phyloP scores from a whole-genome alignment of 2,113 vertebrate species.

The Anser brachyrhynchus region DNA sequence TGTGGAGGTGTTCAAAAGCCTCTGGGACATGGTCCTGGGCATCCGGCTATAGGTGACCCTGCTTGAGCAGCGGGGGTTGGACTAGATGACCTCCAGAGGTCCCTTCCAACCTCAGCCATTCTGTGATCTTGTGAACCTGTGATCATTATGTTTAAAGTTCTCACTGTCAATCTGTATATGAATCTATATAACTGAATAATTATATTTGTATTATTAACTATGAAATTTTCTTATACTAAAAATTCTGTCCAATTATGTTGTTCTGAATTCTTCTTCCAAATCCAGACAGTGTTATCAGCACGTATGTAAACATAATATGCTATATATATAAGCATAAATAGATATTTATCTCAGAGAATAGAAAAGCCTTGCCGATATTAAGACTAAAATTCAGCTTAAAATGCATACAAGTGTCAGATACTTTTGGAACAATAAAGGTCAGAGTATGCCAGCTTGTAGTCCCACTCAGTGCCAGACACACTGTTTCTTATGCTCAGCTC shows the following conservation, averaged over 20 bases:
- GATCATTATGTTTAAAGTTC: background rate
- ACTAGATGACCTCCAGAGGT: background rate
- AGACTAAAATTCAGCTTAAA: background rate
- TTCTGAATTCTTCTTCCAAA: background rate
- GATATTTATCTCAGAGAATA: background rate
- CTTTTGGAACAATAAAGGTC: rapidly evolving
- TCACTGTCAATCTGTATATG: background rate
- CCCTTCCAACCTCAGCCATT: background rate
- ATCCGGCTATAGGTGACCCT: background rate
- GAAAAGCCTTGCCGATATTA: rapidly evolving
- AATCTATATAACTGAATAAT: background rate
- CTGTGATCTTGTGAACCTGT: background rate
- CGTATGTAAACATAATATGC: background rate
- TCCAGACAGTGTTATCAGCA: background rate
- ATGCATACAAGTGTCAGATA: background rate
- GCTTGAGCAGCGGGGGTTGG: background rate
- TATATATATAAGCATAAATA: background rate
- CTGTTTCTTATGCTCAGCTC: background rate
- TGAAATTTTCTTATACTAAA: background rate
- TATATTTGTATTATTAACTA: background rate
- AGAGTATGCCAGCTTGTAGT: background rate
- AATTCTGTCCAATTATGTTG: background rate
- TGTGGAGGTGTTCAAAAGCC: background rate
- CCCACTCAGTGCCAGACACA: background rate
- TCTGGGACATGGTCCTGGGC: background rate